Evolutionary conservation across 2,888 invertebrate species (phyloP).

Genomic region (Torymus texanus): DNA sequence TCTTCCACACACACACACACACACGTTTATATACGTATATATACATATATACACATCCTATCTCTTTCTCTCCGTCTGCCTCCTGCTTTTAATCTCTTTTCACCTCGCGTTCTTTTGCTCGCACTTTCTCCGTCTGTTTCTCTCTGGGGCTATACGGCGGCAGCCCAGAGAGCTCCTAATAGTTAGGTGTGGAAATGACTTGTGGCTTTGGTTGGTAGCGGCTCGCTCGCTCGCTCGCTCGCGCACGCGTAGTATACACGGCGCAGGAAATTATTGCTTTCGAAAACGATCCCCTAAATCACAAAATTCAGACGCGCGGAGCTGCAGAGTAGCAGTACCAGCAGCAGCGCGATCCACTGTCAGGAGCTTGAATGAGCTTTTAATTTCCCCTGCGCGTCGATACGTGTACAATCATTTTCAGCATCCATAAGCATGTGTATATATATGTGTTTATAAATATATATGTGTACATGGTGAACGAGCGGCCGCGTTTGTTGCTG

Average conservation of each 20-base stretch:
- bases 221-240: conserved; percentile 17
- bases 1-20: conserved; percentile 1
- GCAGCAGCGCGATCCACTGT: conserved; percentile 52
- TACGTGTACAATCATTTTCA: not conserved
- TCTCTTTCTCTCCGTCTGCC: not conserved
- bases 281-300: conserved; percentile 69
- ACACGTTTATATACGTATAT: not conserved
- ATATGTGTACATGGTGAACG: conserved; percentile 2
- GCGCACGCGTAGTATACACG: conserved; percentile 51
- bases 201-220: conserved; percentile 70
- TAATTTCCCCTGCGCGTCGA: conserved; percentile 58
- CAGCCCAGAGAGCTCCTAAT: conserved; percentile 62
- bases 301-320: conserved; percentile 59
- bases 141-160: conserved; percentile 7
- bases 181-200: conserved; percentile 74
- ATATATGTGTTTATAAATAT: too few relatives aligned
- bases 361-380: conserved; percentile 60
- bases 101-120: conserved; percentile 3
- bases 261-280: conserved; percentile 69
- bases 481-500: not conserved
- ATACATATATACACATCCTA: too few relatives aligned
- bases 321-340: too few relatives aligned
- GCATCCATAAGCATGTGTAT: too few relatives aligned
- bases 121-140: conserved; percentile 6
- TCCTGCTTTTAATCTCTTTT: conserved; percentile 41